Base-by-base conservation (phyloP, 2,113 vertebrate genomes). In the Diglossa brunneiventris region DNA sequence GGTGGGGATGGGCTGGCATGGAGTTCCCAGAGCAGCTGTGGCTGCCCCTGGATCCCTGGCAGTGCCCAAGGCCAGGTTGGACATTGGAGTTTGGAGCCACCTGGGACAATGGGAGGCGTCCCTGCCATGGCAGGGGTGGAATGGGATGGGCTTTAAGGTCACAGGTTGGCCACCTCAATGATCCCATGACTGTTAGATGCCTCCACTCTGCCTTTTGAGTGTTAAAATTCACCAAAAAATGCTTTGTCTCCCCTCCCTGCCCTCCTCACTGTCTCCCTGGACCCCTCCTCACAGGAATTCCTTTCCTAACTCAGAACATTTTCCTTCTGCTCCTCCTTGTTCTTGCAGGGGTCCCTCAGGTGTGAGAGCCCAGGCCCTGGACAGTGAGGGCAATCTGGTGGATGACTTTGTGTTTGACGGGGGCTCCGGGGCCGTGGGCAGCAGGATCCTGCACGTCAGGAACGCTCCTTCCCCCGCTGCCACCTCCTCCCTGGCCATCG, bases 381-480 rank as follows among this genome's bases (percentile, higher is more conserved):
- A 99, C 92, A 96, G 91, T 0, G 89, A 98, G 1, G 99, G 99
- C 9, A 99, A 99, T 72, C 95, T 99, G 6, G 97, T 99, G 74
- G 99, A 99, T 16, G 99, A 99, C 87, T 99, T 99, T 64, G 99
- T 99, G 62, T 99, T 99, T 22, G 99, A 99, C 5, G 98, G 98
- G 10, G 99, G 99, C n/a, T 59, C 96, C 0, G 99, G 99, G 7
- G 97, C 96, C 3, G 94, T 99, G 7, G 99, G 98, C 28, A 98
- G 98, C 44, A 97, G 98, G 6, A 96, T 99, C 75, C 98, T 99
- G 35, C 99, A 99, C 1, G 99, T 99, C 89, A 98, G 99, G 39
- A 99, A 99, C 8, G 99, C 99, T 7, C 99, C 99, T 8, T 99
- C 99, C 2, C 99, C 99, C 0, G 99, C 99, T 1, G 99, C 99